Base-by-base conservation (phyloP, 2,888 invertebrate genomes). In the Vannuccia rotundouncinata region DNA sequence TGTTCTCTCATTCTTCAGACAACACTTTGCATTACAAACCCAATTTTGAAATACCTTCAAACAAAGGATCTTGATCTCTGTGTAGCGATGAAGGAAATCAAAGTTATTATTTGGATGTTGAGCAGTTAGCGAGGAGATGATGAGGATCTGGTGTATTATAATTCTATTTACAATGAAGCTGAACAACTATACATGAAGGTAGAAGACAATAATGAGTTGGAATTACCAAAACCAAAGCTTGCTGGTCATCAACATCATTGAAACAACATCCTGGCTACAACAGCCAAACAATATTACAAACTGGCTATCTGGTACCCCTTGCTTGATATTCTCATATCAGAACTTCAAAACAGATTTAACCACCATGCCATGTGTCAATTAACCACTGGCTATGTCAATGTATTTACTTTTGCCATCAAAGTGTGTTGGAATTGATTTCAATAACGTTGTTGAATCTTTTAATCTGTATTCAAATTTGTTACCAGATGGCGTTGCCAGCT, bases 11-110 rank as follows among this genome's bases (percentile, higher is more conserved):
- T 66, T 66, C 66, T 66, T 66, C 25, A 66, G 66, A 66, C 13
- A 66, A 66, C 66, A 66, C 66, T 66, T 66, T 66, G 10, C 66
- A 5, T 45, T 45, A 45, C 45, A 45, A 5, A 45, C 45, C 45
- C 5, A 45, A 5, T 45, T 45, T 45, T 17, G 10, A 45, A 45
- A 66, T 66, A 66, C 66, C 66, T 66, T 66, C 66, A 66, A 66
- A 66, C 66, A 66, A 66, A 66, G 66, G 66, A 66, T 66, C 66
- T 22, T 66, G 66, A 66, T 66, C 66, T 66, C 66, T 66, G 66
- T 66, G 66, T 66, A 22, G 66, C 66, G 25, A 66, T 66, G 5
- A 66, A 66, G 13, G 66, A 66, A 66, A 66, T 66, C 25, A 27
- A 66, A 22, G 10, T 22, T 66, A 66, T 66, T 27, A 66, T 66